Base-by-base conservation (phyloP, 2,797 vertebrate genomes). In the Darevskia mixta region DNA sequence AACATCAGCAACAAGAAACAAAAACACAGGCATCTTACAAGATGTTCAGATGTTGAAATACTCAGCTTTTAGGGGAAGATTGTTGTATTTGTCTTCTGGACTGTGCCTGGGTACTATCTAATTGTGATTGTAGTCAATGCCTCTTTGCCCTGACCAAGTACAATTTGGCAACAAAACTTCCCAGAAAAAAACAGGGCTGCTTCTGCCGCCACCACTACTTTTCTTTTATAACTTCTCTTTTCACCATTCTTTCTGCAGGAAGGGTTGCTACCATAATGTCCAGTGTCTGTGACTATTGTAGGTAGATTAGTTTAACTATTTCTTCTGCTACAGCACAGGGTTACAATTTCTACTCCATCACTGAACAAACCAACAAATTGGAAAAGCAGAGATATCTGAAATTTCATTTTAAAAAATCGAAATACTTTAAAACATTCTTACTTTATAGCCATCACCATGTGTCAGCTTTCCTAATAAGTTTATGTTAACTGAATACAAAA, bases 401-500 rank as follows among this genome's bases (percentile, higher is more conserved):
- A 96, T 97, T 97, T 97, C 96, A 96, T 96, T 96, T 96, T 96
- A 95, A 96, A 97, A 95, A 95, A 97, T 96, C 94, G 95, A 97
- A 97, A 97, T 96, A 97, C 95, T 97, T 97, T 95, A 97, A 97
- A 97, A 97, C 97, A 97, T 97, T 96, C 97, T 97, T 97, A 96
- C 95, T 97, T 96, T 96, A 96, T 93, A 97, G 94, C 94, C 96
- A 96, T 96, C 95, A 96, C 95, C 96, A 97, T 96, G 96, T 97
- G 96, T 97, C 96, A 97, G 96, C 95, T 96, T 96, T 95, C 95
- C 95, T 97, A 97, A 97, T 97, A 96, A 94, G 95, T 96, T 97
- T 97, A 97, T 95, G 97, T 98, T 98, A 98, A 99, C 98, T 97
- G 98, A 98, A 97, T 97, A 98, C 98, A 97, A 98, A 98, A 98